These are phyloP conservation scores for Ornithorhynchus anatinus DNA, from an alignment of 2,113 vertebrate species.

Conservation along the genomic window DNA sequence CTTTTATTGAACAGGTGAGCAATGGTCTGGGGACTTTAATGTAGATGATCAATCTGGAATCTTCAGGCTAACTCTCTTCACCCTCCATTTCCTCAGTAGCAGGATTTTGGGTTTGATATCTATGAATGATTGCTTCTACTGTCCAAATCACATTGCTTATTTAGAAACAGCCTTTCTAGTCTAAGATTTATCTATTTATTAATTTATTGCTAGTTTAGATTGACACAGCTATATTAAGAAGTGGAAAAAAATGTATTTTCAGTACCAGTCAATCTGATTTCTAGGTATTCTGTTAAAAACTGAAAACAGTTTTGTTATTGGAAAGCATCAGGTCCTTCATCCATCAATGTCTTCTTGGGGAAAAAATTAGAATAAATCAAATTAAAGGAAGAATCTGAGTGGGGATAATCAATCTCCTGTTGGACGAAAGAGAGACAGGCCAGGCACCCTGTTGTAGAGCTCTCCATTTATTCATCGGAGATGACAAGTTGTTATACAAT, in stretches of 20 bases:
- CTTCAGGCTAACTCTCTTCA: no score
- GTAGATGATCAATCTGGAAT: no score
- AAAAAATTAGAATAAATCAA: background rate
- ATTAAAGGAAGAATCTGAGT: background rate
- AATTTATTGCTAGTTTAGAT: conserved; percentile 6
- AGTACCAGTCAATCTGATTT: background rate
- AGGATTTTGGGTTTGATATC: no score
- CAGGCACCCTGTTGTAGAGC: background rate
- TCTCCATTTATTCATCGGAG: background rate
- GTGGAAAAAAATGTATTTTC: background rate
- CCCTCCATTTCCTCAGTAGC: no score
- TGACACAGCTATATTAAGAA: background rate
- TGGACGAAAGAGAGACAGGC: background rate
- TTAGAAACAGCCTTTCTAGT: no score
- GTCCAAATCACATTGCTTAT: no score
- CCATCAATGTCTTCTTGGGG: background rate
- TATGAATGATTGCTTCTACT: no score
- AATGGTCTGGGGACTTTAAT: no score
- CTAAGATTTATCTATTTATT: conserved; percentile 1
- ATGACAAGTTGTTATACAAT: background rate
- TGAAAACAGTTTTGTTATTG: background rate
- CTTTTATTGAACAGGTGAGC: no score
- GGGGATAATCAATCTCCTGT: background rate
- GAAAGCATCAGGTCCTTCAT: background rate
- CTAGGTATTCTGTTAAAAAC: background rate